Evolutionary conservation across 2,113 vertebrate genomes (phyloP).

Genomic region (Picathartes gymnocephalus): DNA sequence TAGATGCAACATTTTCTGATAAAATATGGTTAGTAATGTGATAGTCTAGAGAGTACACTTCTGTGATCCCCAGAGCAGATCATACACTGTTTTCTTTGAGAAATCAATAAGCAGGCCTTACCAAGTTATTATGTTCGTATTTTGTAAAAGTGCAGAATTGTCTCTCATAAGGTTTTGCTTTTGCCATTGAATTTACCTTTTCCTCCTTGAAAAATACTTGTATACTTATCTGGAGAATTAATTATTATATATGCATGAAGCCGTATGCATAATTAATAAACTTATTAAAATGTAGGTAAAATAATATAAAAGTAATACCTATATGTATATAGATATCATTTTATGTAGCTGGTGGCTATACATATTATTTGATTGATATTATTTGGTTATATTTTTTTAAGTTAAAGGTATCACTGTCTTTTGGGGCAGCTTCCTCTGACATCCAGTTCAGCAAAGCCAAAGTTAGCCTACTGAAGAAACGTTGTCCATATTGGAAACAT

Average conservation of each 20-base stretch:
- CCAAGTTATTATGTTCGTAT: background rate
- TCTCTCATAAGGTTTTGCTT: background rate
- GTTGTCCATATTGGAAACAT: background rate
- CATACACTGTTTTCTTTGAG: background rate
- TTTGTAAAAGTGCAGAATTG: background rate
- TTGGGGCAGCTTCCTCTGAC: background rate
- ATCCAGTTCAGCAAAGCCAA: background rate
- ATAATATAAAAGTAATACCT: background rate
- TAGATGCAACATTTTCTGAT: background rate
- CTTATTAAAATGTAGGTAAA: background rate
- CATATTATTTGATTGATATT: background rate
- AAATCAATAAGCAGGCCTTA: background rate
- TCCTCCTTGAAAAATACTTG: background rate
- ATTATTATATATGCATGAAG: background rate
- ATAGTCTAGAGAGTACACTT: background rate
- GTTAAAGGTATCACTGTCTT: background rate
- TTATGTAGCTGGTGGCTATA: background rate
- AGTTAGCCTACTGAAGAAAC: background rate
- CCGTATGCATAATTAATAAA: too few relatives aligned
- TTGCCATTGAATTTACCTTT: background rate
- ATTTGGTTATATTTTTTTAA: background rate
- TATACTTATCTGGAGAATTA: background rate
- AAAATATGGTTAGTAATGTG: background rate
- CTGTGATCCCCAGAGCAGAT: background rate
- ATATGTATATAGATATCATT: background rate